Conservation (phyloP, 2,797 vertebrate genomes). For the Anabacerthia variegaticeps region DNA sequence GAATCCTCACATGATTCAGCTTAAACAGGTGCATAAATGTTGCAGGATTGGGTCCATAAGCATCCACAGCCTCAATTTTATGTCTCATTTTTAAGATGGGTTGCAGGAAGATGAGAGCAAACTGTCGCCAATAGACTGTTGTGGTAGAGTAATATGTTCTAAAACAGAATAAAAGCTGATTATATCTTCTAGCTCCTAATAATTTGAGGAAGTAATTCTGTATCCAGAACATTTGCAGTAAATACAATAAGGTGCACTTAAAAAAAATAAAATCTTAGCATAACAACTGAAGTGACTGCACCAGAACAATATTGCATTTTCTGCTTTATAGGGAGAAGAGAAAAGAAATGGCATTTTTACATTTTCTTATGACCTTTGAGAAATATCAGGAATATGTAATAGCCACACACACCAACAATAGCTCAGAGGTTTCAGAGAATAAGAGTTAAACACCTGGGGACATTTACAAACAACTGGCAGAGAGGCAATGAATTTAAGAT, state of each 20-base stretch:
- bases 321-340: conserved; percentile 31
- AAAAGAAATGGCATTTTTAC: conserved; percentile 60
- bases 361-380: conserved; percentile 72
- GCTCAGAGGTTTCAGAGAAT: conserved; percentile 49
- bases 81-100: conserved; percentile 65
- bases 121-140: conserved; percentile 51
- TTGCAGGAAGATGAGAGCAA: conserved; percentile 63
- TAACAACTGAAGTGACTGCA: conserved; percentile 12
- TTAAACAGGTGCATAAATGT: conserved; percentile 58
- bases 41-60: conserved; percentile 50
- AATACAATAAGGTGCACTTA: conserved; percentile 54
- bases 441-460: conserved; percentile 59
- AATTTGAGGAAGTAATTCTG: conserved; percentile 57
- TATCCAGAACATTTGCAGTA: conserved; percentile 57
- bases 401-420: conserved; percentile 30
- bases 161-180: conserved; percentile 59
- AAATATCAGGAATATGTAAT: conserved; percentile 71
- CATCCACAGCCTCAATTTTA: conserved; percentile 51
- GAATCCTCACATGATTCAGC: conserved; percentile 34
- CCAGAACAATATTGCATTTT: conserved; percentile 47
- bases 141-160: conserved; percentile 9
- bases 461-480: conserved; percentile 55
- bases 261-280: conserved; percentile 33
- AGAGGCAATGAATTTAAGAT: conserved; percentile 56
- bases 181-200: conserved; percentile 52